These are phyloP conservation scores for Chymomyza caudatula DNA, from an alignment of 2,888 invertebrate genomes.

Conservation along the genomic window DNA sequence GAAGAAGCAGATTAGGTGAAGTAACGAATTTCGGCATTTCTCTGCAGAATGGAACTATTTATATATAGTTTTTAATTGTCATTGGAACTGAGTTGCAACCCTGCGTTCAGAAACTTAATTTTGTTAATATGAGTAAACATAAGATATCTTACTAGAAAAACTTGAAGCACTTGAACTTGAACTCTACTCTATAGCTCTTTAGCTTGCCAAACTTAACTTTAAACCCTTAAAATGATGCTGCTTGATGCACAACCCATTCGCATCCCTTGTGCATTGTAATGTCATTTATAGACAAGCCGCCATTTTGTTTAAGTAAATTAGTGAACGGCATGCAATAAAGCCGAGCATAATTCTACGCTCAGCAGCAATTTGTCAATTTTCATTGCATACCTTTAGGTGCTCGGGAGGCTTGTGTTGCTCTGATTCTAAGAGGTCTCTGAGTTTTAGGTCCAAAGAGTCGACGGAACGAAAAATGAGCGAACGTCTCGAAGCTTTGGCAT, in stretches of 20 bases:
- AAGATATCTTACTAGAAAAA: too few species aligned
- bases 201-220: too few species aligned
- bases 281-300: slow-evolving; percentile 57
- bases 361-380: slow-evolving; percentile 62
- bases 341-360: slow-evolving; percentile 55
- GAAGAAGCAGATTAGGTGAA: too few species aligned
- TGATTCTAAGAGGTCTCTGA: not conserved
- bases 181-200: too few species aligned
- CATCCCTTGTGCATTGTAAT: not conserved
- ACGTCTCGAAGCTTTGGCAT: slow-evolving; percentile 51
- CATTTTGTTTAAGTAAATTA: slow-evolving; percentile 47
- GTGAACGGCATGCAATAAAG: slow-evolving; percentile 52
- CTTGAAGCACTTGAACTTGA: too few species aligned
- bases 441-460: not conserved
- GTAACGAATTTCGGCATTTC: too few species aligned
- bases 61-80: too few species aligned
- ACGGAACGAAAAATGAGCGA: slow-evolving; percentile 30
- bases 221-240: not conserved
- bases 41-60: too few species aligned
- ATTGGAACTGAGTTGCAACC: too few species aligned
- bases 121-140: too few species aligned
- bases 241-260: not conserved
- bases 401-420: not conserved
- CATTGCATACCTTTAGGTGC: slow-evolving; percentile 33
- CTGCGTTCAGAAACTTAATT: too few species aligned